Conservation (phyloP, 1,140 invertebrate genomes). For the Papilio xuthus region DNA sequence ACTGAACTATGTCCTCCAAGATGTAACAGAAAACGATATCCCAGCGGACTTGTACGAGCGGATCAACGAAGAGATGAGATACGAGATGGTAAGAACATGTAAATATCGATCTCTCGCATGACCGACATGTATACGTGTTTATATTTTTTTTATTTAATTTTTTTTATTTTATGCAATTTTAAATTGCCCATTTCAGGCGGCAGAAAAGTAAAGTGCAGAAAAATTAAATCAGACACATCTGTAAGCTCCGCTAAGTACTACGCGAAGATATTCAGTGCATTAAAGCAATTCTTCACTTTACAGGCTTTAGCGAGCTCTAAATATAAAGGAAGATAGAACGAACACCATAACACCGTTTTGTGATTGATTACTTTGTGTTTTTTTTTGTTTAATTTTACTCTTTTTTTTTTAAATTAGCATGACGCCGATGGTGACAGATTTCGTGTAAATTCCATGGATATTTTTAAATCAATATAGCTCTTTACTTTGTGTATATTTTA, state of each 20-base stretch:
- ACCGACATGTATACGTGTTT: constrained; percentile 33
- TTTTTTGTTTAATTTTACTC: constrained; percentile 30
- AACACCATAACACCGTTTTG: constrained; percentile 29
- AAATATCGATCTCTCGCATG: constrained; percentile 66
- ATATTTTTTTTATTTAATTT: constrained; percentile 52
- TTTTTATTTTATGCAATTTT: constrained; percentile 45
- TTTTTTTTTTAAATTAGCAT: constrained; percentile 32
- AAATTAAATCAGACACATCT: constrained; percentile 73
- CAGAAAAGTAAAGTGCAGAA: constrained; percentile 77
- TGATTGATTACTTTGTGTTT: constrained; percentile 33
- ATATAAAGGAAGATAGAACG: constrained; percentile 72
- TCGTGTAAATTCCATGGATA: constrained; percentile 58
- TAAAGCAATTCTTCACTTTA: constrained; percentile 78
- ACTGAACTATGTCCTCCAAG: constrained; percentile 76
- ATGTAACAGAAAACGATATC: constrained; percentile 96
- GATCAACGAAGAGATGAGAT: constrained; percentile 95
- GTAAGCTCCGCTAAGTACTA: constrained; percentile 73
- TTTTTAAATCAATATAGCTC: constrained; percentile 54
- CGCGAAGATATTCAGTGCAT: constrained; percentile 72
- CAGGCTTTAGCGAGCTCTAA: constrained; percentile 73
- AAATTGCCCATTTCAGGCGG: constrained; percentile 69
- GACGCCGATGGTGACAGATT: constrained; percentile 49
- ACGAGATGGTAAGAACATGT: constrained; percentile 90
- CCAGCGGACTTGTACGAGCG: constrained; percentile 93
- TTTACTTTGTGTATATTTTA: constrained; percentile 66